Conservation (phyloP, 2,113 vertebrate species). For the Colius striatus region DNA sequence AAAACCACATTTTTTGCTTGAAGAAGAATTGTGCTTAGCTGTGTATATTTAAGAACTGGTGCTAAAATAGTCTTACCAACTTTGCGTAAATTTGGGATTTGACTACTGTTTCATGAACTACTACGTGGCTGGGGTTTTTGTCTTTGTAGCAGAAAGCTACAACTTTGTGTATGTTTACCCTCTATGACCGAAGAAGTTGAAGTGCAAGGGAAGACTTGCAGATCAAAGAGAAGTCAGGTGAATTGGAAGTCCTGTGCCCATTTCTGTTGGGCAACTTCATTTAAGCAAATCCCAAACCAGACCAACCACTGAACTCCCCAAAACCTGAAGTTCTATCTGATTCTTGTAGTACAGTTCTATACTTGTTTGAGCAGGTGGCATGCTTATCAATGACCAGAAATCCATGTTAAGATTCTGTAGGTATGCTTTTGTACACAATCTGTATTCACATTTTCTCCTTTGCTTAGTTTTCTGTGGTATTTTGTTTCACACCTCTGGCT, state of each 20-base stretch:
- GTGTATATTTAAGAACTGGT: background rate
- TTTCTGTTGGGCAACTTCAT: background rate
- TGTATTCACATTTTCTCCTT: background rate
- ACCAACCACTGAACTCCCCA: accelerated
- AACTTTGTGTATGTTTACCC: background rate
- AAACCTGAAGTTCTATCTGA: background rate
- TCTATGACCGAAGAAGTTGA: background rate
- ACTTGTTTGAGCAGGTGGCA: background rate
- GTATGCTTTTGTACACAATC: background rate
- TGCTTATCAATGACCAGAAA: background rate
- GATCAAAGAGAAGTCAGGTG: background rate
- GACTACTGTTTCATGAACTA: background rate
- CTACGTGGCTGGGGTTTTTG: background rate
- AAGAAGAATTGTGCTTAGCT: background rate
- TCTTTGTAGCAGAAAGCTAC: background rate
- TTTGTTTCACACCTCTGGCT: background rate
- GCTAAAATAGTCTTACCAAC: background rate
- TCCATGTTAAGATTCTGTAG: background rate
- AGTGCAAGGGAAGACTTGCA: background rate
- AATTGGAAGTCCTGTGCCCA: background rate
- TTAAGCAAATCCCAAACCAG: background rate
- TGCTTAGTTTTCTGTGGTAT: background rate
- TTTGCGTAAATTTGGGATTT: background rate
- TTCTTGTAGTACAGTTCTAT: background rate
- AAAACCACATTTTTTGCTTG: background rate